A percentile compares a stretch with the other conserved stretches of the same genome.
Evolutionary conservation across 2,113 vertebrate species (phyloP).

Genomic region (Triplophysa tibetana): DNA sequence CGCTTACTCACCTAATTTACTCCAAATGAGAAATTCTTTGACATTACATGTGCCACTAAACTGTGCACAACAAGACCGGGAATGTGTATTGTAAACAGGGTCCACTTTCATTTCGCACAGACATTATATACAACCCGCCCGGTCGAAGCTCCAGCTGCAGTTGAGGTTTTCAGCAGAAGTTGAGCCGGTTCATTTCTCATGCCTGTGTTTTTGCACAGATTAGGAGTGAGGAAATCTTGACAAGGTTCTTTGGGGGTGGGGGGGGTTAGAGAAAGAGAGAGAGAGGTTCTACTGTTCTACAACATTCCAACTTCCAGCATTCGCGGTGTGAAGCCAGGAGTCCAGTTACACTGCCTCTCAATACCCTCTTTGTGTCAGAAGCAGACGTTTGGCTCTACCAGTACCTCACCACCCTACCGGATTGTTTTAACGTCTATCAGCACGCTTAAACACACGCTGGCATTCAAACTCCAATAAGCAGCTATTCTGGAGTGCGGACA

Average conservation of each 20-base stretch:
- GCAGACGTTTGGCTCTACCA: slow-evolving; percentile 11
- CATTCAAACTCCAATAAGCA: slow-evolving; percentile 9
- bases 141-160: slow-evolving; percentile 11
- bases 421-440: slow-evolving; percentile 20
- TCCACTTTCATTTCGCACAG: too few species aligned
- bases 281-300: slow-evolving; percentile 33
- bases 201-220: slow-evolving; percentile 21
- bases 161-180: slow-evolving; percentile 4
- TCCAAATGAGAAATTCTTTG: too few species aligned
- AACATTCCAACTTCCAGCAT: slow-evolving; percentile 36
- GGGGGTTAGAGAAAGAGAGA: slow-evolving; percentile 7
- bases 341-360: slow-evolving; percentile 49
- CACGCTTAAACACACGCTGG: slow-evolving; percentile 25
- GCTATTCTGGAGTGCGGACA: slow-evolving; percentile 26
- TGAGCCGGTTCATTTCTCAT: slow-evolving; percentile 22
- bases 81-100: too few species aligned
- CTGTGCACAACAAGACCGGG: too few species aligned
- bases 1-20: too few species aligned
- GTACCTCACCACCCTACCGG: neutral
- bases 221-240: slow-evolving; percentile 33
- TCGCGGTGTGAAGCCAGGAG: slow-evolving; percentile 20
- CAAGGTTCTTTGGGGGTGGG: neutral
- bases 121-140: neutral
- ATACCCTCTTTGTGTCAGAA: slow-evolving; percentile 53
- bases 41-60: too few species aligned